Percentiles rank a stretch among this genome's conserved stretches.
These are phyloP conservation scores for Neotragus pygmaeus DNA, from an alignment of 2,113 vertebrate genomes.

Conservation along the genomic window DNA sequence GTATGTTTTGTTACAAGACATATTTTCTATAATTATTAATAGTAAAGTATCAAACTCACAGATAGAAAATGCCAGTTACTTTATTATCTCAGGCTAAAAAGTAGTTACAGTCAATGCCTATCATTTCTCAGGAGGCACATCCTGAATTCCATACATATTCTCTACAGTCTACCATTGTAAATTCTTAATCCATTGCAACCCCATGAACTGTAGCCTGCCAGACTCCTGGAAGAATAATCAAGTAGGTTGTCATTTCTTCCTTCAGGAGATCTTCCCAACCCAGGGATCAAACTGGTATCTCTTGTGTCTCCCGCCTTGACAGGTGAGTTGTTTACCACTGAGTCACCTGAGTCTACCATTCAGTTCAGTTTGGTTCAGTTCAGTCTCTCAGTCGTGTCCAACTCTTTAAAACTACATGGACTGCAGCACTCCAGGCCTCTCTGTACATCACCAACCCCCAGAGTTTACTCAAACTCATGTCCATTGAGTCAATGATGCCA, in stretches of 20 bases:
- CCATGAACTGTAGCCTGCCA: neutral
- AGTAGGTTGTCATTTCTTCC: neutral
- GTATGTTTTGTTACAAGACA: neutral
- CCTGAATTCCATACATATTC: neutral
- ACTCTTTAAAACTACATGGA: neutral
- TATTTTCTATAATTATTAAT: neutral
- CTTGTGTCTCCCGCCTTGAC: neutral
- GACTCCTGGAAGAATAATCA: neutral
- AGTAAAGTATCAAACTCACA: neutral
- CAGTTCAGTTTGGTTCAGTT: neutral
- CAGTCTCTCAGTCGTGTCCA: fast-evolving
- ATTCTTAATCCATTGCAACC: neutral
- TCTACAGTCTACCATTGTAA: neutral
- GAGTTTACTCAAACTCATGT: too few species aligned
- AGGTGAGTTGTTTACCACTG: neutral
- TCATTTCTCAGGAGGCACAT: neutral
- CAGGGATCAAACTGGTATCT: neutral
- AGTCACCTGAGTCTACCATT: neutral
- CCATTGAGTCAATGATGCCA: too few species aligned
- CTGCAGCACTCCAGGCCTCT: neutral
- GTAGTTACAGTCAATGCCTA: neutral
- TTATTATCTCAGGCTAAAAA: neutral
- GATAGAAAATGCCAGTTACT: neutral
- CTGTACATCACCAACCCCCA: neutral
- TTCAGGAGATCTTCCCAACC: neutral